Base-by-base conservation (phyloP, 1,140 invertebrate genomes). In the Hycleus cichorii region DNA sequence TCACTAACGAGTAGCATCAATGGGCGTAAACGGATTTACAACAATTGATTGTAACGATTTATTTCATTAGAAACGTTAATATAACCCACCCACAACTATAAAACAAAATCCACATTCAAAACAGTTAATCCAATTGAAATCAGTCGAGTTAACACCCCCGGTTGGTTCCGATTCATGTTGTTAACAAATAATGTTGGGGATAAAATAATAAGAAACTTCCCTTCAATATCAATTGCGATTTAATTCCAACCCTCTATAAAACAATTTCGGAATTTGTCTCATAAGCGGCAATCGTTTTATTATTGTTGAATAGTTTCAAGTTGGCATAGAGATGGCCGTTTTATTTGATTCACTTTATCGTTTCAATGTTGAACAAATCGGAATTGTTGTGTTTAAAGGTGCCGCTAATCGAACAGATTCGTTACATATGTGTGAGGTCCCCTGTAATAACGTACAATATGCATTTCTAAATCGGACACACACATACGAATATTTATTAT, bases 51-150 rank as follows among this genome's bases (percentile, higher is more conserved):
- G 32, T 32, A 32, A 7, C 32, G 32, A 32, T 32, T 32, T 58
- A 64, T 64, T 56, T 62, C 63, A 39, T 59, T 62, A 62, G 63
- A 64, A 64, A 55, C 63, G 63, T 59, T 64, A 62, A 62, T 58
- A 12, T 47, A 49, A 51, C 55, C 58, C 56, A 62, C 56, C 56
- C 56, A 57, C 58, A 55, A 62, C 56, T 47, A 45, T 32, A 32
- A 32, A 32, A 32, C 32, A 32, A 62, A 50, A 62, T 58, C 60
- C 32, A 32, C 60, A 49, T 47, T 58, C 50, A 58, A 58, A 62
- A 62, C 58, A 56, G 58, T 58, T 62, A 62, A 62, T 62, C 56
- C 60, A 58, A 62, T 62, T 51, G 46, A 43, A 32, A 47, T 45
- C 56, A 62, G 56, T 62, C 45, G 46, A 46, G 46, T 62, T 62